These are phyloP conservation scores for Aproaerema taeniolella DNA, from an alignment of 2,888 invertebrate genomes.

Conservation along the genomic window DNA sequence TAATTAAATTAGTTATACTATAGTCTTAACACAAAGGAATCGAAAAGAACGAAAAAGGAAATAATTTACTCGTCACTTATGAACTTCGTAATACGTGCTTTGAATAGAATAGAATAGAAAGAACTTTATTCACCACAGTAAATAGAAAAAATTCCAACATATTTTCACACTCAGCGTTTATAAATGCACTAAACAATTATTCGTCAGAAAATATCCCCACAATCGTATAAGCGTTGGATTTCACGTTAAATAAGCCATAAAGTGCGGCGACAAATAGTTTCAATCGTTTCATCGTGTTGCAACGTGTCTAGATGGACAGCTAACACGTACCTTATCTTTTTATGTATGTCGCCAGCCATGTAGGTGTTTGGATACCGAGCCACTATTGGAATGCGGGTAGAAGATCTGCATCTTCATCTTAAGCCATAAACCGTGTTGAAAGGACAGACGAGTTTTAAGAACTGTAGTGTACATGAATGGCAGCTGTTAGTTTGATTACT, in stretches of 20 bases:
- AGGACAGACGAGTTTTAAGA: background rate
- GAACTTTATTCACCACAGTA: too few species aligned
- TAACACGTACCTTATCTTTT: constrained; percentile 27
- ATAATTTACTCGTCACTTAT: too few species aligned
- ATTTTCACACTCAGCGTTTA: background rate
- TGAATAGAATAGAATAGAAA: too few species aligned
- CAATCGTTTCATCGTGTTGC: constrained; percentile 30
- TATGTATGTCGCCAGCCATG: constrained; percentile 9
- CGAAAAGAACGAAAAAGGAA: too few species aligned
- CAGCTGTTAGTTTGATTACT: too few species aligned
- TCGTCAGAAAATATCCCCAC: background rate
- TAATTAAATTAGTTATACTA: too few species aligned
- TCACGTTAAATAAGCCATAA: constrained; percentile 35
- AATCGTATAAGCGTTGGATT: constrained; percentile 5
- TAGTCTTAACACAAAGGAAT: too few species aligned
- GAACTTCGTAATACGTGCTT: too few species aligned
- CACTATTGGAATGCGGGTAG: background rate
- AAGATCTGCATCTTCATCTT: background rate
- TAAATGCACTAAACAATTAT: background rate
- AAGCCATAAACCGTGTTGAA: constrained; percentile 2
- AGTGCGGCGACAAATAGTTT: constrained; percentile 30
- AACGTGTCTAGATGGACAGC: constrained; percentile 29
- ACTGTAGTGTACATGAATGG: too few species aligned
- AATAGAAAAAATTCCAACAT: constrained; percentile 1
- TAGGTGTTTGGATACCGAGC: constrained; percentile 11